These are phyloP conservation scores for Oreochromis niloticus DNA, from an alignment of 2,113 vertebrate genomes.

Conservation along the genomic window DNA sequence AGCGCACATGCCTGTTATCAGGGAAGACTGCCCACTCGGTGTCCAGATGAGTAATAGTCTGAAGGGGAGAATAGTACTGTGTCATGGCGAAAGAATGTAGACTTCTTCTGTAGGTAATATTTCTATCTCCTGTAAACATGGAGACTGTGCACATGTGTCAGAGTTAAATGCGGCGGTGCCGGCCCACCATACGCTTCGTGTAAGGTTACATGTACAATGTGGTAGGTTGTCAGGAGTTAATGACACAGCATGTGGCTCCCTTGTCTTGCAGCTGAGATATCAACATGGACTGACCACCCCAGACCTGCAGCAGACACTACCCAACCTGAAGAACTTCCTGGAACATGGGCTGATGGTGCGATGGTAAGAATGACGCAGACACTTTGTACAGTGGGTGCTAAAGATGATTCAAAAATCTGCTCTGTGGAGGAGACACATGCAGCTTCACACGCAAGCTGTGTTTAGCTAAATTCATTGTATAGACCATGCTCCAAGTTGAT, in stretches of 20 bases:
- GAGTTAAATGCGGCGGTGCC: not conserved
- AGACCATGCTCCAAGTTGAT: not conserved
- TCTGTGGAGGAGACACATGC: not conserved
- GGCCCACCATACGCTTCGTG: not conserved
- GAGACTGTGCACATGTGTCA: slow-evolving; percentile 2
- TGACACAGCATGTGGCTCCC: not conserved
- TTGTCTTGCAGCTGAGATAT: slow-evolving; percentile 85
- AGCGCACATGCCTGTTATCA: slow-evolving; percentile 44
- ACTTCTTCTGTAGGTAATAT: slow-evolving; percentile 23
- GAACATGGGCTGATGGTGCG: slow-evolving; percentile 92
- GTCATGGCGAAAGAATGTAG: slow-evolving; percentile 55
- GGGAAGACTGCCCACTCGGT: slow-evolving; percentile 41
- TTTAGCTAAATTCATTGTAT: not conserved
- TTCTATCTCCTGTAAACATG: slow-evolving; percentile 19
- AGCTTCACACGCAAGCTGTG: not conserved
- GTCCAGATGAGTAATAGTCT: slow-evolving; percentile 52
- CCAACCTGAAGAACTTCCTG: slow-evolving; percentile 96
- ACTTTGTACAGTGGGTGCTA: not conserved
- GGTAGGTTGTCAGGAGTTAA: slow-evolving; percentile 25
- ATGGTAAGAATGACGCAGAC: slow-evolving; percentile 78
- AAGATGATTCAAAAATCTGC: not conserved
- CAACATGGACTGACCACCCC: slow-evolving; percentile 94
- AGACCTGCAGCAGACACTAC: slow-evolving; percentile 93
- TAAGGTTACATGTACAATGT: not conserved
- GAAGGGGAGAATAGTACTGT: slow-evolving; percentile 10